Base-by-base conservation (phyloP, 2,113 vertebrate genomes). In the Atlantisia rogersi region DNA sequence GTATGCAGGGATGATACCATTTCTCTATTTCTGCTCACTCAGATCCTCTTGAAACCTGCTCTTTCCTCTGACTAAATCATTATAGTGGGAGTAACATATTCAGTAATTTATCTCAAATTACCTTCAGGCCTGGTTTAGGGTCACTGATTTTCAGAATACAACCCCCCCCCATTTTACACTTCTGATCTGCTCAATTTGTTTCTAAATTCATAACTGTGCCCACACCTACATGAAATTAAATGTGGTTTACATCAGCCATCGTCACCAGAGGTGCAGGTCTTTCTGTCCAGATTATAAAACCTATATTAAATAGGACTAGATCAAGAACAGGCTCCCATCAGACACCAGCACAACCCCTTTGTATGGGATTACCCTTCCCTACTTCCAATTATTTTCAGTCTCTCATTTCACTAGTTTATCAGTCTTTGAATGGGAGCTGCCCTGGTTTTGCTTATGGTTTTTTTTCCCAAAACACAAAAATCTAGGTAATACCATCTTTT, bases 191-290 rank as follows among this genome's bases (percentile, higher is more conserved):
- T 74, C 15, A 11, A 48, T 90, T 91, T 90, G 58, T 85, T 95
- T 79, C 58, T 73, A 48, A 88, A 92, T 93, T 92, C 35, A 8
- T 65, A 93, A 90, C 32, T 44, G 7, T 24, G 37, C 65, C 62
- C 87, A 90, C 2, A 3, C 29, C 48, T 68, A 56, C 35, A 56
- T 65, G 70, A 90, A 87, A 88, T 55, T 60, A 35, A 75, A 82
- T 70, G 50, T 93, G 79, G 67, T 92, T 94, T 93, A 37, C 31
- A 91, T 93, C 63, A 94, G 67, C 63, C 26, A 32, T 69, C 10
- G 1, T 73, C 67, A 88, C 58, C 44, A 58, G 71, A 76, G 39
- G 48, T 44, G 40, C 8, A 73, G 31, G 17, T 56, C 35, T 69
- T 85, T 42, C 59, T 65, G 24, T 65, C 42, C 26, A 40, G 26